These are phyloP conservation scores for Sandelia bainsii DNA, from an alignment of 2,797 vertebrate genomes.

Conservation along the genomic window DNA sequence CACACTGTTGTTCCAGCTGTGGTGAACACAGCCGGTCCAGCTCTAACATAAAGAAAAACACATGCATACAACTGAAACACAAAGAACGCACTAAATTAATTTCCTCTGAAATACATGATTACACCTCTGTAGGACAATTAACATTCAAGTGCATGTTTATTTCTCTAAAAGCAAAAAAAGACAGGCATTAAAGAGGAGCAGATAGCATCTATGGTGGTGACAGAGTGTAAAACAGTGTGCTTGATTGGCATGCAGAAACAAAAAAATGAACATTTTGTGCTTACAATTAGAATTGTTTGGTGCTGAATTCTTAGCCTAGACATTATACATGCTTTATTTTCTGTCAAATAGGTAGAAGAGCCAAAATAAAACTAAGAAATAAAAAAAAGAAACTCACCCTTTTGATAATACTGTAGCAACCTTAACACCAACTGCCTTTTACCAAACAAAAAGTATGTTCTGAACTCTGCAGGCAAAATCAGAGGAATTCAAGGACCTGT, in stretches of 20 bases:
- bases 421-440: not conserved
- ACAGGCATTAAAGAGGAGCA: not conserved
- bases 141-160: not conserved
- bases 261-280: not conserved
- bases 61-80: not conserved
- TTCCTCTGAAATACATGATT: not conserved
- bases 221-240: not conserved
- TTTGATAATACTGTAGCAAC: not conserved
- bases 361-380: not conserved
- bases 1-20: conserved; percentile 57
- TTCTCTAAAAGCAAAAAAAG: not conserved
- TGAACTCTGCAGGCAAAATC: conserved; percentile 19
- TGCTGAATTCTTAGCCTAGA: not conserved
- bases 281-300: not conserved
- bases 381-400: conserved; percentile 14
- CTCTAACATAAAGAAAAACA: conserved; percentile 1
- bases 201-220: not conserved
- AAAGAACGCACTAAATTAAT: not conserved
- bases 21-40: conserved; percentile 18
- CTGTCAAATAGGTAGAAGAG: not conserved
- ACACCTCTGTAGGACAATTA: not conserved
- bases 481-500: not conserved
- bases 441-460: conserved; percentile 1
- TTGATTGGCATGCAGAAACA: not conserved
- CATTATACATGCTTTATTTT: not conserved